Percentiles rank a stretch among this genome's conserved stretches.
These are phyloP conservation scores for Ariopsis seemanni DNA, from an alignment of 2,113 vertebrate species.

Conservation along the genomic window DNA sequence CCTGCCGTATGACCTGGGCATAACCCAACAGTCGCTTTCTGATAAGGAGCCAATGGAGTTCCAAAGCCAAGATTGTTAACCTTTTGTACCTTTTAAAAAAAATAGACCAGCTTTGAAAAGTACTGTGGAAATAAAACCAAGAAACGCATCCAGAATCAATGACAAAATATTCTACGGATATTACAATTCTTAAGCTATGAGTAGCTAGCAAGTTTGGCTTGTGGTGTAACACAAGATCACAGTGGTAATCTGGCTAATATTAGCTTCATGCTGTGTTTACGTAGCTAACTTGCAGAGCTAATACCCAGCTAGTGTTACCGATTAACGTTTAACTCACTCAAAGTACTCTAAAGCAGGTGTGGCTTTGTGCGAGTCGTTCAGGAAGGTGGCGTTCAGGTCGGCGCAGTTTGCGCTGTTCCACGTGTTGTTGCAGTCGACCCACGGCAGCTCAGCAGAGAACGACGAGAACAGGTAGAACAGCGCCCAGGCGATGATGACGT, in stretches of 20 bases:
- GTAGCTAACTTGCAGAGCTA: neutral
- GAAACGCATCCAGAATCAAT: neutral
- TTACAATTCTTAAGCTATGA: neutral
- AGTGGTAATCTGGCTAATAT: neutral
- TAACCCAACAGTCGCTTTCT: too few relatives aligned
- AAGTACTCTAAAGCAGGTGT: slow-evolving; percentile 88
- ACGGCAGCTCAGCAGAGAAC: slow-evolving; percentile 80
- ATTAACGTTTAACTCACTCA: slow-evolving; percentile 69
- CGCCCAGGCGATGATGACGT: slow-evolving; percentile 84
- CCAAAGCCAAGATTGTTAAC: neutral
- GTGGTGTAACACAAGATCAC: neutral
- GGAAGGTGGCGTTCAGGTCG: slow-evolving; percentile 65
- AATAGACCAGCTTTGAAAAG: too few relatives aligned
- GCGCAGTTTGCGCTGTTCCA: slow-evolving; percentile 88
- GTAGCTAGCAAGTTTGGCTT: neutral
- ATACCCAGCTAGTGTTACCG: neutral
- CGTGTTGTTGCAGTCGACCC: slow-evolving; percentile 87
- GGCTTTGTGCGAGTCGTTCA: slow-evolving; percentile 72
- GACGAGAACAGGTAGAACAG: slow-evolving; percentile 83
- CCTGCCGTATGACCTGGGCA: too few relatives aligned
- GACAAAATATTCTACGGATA: neutral
- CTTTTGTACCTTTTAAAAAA: too few relatives aligned
- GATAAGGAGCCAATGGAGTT: too few relatives aligned
- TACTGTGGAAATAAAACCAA: neutral
- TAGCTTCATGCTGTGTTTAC: neutral